Evolutionary conservation across 2,888 invertebrate species (phyloP), one percentile per base, ranked within the genome.

Genomic region (Crocallis elinguaria): DNA sequence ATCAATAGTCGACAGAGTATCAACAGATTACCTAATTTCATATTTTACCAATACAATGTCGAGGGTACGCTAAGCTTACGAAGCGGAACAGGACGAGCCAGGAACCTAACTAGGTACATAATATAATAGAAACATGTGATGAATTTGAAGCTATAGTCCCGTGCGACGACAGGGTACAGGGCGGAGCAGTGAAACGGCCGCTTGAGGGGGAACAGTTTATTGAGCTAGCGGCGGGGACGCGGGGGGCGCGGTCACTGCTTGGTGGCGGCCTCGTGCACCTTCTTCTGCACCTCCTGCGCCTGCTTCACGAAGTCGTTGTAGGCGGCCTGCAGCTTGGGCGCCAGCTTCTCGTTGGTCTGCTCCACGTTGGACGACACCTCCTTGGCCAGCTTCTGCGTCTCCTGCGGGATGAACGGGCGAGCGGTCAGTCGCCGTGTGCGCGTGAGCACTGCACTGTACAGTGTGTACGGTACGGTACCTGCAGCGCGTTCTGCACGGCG

Each of bases 231-330:
- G 19, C 23, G n/a, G 43, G 21, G 35, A 2, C n/a, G 19, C 12
- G 36, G 19, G 13, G 33, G 32, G 12, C 11, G 17, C 33, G 27
- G 8, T 73, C 59, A 84, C 71, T 85, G 86, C 83, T 88, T 88
- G 75, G 37, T 75, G 75, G 89, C 87, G 56, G 82, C 88, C 13
- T 85, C 88, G 74, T 86, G 86, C 60, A 90, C 29, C 60, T 86
- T 85, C 82, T 84, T 82, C 77, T 85, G 85, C 42, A 90, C 69
- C 17, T 68, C 68, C 71, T 85, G 68, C 36, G 74, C 77, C 36
- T 84, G 77, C 75, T 85, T 84, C 14, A 79, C 74, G 75, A 90
- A 84, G 69, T 79, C 79, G 16, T 88, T 83, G 80, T 82, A 89
- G 1, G 88, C 90, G 16, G 68, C 67, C 78, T 86, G 83, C 70